These are phyloP conservation scores for Mesitornis unicolor DNA, from an alignment of 2,113 vertebrate genomes.

Conservation along the genomic window DNA sequence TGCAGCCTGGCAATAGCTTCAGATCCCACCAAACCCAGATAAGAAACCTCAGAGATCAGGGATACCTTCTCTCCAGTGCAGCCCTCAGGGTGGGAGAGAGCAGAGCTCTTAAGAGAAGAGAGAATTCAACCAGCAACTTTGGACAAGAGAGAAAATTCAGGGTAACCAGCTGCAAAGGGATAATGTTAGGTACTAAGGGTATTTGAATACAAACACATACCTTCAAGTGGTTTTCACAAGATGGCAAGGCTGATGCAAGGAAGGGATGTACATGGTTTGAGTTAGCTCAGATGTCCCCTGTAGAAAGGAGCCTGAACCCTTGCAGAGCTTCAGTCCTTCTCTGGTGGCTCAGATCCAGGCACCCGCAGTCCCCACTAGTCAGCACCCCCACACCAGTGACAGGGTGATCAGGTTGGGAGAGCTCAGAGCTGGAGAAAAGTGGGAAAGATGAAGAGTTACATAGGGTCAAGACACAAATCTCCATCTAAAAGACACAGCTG, in stretches of 20 bases:
- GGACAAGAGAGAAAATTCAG: neutral
- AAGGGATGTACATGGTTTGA: neutral
- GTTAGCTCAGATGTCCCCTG: neutral
- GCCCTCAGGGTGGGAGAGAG: neutral
- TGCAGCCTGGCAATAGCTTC: neutral
- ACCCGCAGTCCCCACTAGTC: rapidly evolving
- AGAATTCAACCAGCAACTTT: neutral
- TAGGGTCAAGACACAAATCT: neutral
- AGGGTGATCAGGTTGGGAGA: neutral
- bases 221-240: neutral
- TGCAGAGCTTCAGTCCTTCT: neutral
- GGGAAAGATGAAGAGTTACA: neutral
- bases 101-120: neutral
- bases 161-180: neutral
- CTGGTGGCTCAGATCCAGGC: neutral
- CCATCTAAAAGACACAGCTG: neutral
- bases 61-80: neutral
- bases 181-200: neutral
- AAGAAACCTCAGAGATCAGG: neutral
- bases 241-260: neutral
- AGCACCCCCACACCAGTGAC: rapidly evolving
- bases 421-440: neutral
- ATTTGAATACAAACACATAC: neutral
- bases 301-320: neutral
- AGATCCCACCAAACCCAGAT: neutral